These are phyloP conservation scores for Drosophila testacea DNA, from an alignment of 2,888 invertebrate genomes.

Conservation along the genomic window DNA sequence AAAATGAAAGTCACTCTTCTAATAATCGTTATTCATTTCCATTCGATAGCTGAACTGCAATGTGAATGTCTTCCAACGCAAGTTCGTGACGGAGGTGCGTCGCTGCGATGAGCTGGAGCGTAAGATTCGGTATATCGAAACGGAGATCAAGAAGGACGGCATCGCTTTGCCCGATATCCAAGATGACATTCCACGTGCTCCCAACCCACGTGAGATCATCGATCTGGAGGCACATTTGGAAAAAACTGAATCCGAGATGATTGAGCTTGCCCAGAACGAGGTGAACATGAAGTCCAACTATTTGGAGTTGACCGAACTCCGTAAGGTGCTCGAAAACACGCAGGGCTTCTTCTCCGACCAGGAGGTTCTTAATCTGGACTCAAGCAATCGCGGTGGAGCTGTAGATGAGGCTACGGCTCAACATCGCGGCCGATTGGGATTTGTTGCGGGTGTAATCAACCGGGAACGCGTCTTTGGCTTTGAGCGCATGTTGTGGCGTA, in stretches of 20 bases:
- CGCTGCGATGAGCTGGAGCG: slow-evolving; percentile 95
- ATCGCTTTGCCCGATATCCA: slow-evolving; percentile 90
- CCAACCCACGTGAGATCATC: slow-evolving; percentile 92
- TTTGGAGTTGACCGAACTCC: slow-evolving; percentile 96
- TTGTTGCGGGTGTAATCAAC: slow-evolving; percentile 94
- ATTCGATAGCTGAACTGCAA: slow-evolving; percentile 89
- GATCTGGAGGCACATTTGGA: slow-evolving; percentile 95
- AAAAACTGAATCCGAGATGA: slow-evolving; percentile 97
- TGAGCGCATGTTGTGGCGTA: slow-evolving; percentile 95
- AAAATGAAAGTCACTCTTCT: background rate
- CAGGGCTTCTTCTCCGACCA: slow-evolving; percentile 87
- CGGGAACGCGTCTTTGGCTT: slow-evolving; percentile 94
- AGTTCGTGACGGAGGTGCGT: slow-evolving; percentile 94
- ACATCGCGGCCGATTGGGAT: slow-evolving; percentile 87
- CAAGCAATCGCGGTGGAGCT: slow-evolving; percentile 91
- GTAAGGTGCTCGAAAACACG: slow-evolving; percentile 96
- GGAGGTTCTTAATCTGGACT: slow-evolving; percentile 84
- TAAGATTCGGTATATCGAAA: slow-evolving; percentile 92
- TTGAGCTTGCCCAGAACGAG: slow-evolving; percentile 97
- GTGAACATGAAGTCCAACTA: slow-evolving; percentile 97
- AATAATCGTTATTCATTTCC: background rate
- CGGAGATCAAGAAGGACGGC: slow-evolving; percentile 92
- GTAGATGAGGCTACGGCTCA: slow-evolving; percentile 83
- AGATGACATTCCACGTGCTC: slow-evolving; percentile 89
- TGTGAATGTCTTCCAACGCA: slow-evolving; percentile 93